These are phyloP conservation scores for Nothoprocta pentlandii DNA, from an alignment of 2,113 vertebrate genomes.

Conservation along the genomic window DNA sequence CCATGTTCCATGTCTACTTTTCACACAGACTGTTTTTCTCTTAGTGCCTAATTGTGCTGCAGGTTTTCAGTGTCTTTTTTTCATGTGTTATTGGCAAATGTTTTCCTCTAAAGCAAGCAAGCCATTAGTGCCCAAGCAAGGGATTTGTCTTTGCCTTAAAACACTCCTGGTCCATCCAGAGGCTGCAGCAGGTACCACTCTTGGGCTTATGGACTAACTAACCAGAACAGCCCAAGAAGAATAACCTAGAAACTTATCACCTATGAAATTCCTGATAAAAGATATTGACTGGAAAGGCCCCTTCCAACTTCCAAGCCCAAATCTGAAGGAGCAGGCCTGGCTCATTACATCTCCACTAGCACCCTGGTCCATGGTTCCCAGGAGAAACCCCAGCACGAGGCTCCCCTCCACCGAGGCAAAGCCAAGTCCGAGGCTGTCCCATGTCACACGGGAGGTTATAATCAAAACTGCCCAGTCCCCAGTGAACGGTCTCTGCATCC, in stretches of 20 bases:
- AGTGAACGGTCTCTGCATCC: not conserved
- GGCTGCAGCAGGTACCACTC: not conserved
- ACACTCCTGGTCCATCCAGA: not conserved
- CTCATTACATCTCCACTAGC: accelerated
- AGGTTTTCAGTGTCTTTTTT: slow-evolving; percentile 26
- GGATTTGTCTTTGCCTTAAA: not conserved
- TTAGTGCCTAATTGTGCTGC: slow-evolving; percentile 25
- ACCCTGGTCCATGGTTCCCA: accelerated
- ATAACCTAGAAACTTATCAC: not conserved
- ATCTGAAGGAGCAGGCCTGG: not conserved
- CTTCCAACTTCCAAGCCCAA: not conserved
- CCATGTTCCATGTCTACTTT: not conserved
- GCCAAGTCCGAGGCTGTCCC: not conserved
- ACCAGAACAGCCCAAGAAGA: not conserved
- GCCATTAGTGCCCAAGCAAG: not conserved
- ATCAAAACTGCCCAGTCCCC: not conserved
- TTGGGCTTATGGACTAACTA: not conserved
- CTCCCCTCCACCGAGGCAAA: not conserved
- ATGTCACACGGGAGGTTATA: not conserved
- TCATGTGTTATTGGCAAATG: slow-evolving; percentile 24
- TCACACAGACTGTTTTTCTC: not conserved
- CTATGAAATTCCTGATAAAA: not conserved
- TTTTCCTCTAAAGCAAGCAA: not conserved
- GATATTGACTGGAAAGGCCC: not conserved
- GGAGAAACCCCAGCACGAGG: not conserved